phyloP scores from a whole-genome alignment of 2,797 vertebrate species.

The Gallirallus australis region DNA sequence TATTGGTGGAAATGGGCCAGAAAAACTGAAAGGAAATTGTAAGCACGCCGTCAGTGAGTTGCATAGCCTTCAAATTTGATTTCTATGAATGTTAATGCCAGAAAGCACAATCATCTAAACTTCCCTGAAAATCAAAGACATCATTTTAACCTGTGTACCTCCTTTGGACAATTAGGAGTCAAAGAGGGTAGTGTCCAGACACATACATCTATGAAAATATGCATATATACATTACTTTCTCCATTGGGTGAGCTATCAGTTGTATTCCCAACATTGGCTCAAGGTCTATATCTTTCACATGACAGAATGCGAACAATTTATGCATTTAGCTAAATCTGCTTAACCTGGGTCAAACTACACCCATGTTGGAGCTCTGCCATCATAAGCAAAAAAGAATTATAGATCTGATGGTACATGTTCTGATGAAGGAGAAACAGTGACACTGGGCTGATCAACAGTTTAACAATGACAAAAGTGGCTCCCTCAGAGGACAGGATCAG shows the following conservation, averaged over 20 bases:
- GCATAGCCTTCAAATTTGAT: background rate
- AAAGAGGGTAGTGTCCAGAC: background rate
- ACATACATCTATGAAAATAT: background rate
- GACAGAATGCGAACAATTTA: slow-evolving; percentile 59
- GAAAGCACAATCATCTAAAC: background rate
- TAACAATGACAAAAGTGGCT: background rate
- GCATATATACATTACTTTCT: background rate
- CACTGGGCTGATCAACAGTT: slow-evolving; percentile 26
- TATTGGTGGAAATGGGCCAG: slow-evolving; percentile 5
- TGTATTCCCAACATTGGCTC: background rate
- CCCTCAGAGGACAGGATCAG: slow-evolving; percentile 48
- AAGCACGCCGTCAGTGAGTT: background rate
- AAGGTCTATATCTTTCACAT: slow-evolving; percentile 17
- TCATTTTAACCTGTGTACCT: background rate
- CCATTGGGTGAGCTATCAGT: background rate
- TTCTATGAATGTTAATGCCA: background rate
- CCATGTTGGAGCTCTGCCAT: slow-evolving; percentile 37
- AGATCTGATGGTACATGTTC: slow-evolving; percentile 53
- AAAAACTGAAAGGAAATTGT: background rate
- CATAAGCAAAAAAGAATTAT: slow-evolving; percentile 15
- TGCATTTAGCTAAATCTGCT: slow-evolving; percentile 48
- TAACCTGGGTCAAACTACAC: slow-evolving; percentile 29
- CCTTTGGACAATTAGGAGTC: background rate
- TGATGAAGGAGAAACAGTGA: slow-evolving; percentile 42
- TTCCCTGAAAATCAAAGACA: background rate